Percentiles rank a stretch among this genome's conserved stretches.
Evolutionary conservation across 2,797 vertebrate genomes (phyloP).

Genomic region (Platalea minor): DNA sequence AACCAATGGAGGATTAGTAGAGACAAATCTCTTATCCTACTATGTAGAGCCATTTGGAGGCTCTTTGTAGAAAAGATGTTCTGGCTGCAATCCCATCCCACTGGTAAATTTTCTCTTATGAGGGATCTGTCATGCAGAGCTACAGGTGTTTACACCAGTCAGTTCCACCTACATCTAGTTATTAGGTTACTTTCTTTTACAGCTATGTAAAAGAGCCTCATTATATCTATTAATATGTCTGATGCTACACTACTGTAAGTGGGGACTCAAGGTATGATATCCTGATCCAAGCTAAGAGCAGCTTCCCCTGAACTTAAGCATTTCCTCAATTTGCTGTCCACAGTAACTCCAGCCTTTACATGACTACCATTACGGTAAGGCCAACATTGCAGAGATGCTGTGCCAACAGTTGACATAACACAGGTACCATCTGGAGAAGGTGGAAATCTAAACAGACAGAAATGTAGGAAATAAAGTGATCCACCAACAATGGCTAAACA

Average conservation of each 20-base stretch:
- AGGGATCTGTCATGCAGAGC: background rate
- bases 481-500: background rate
- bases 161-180: background rate
- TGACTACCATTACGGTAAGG: background rate
- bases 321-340: background rate
- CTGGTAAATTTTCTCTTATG: background rate
- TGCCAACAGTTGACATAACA: background rate
- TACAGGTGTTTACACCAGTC: background rate
- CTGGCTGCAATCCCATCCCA: background rate
- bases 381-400: background rate
- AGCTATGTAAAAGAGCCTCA: background rate
- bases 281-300: background rate
- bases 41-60: background rate
- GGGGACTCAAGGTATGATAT: background rate
- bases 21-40: background rate
- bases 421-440: background rate
- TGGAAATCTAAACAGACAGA: background rate
- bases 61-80: background rate
- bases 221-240: background rate
- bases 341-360: background rate
- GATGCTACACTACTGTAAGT: background rate
- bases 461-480: background rate
- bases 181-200: background rate
- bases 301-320: rapidly evolving
- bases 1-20: background rate